Evolutionary conservation across 2,797 vertebrate species (phyloP), one percentile per base, ranked within the genome.

Genomic region (Aselliscus stoliczkanus): DNA sequence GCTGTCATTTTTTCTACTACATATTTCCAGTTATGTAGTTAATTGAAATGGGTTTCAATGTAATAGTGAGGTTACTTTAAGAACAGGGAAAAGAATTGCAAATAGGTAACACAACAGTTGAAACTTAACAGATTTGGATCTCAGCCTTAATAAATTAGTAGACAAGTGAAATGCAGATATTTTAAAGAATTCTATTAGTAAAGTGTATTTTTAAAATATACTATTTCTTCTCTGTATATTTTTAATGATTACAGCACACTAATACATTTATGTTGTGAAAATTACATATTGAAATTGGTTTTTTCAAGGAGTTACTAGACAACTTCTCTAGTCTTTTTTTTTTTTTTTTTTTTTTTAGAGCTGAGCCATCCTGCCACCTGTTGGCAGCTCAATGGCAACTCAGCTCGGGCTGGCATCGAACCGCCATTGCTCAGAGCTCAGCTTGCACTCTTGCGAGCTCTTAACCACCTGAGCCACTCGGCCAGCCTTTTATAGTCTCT

Each of bases 111-210:
- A 31, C 47, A 70, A 82, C 14, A 81, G 39, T 84, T 92, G 34
- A 76, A 87, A 86, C 47, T 82, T 83, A 47, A 70, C 23, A 70
- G 27, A 80, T 96, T 76, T 82, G n/a, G 5, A 65, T 77, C 23
- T 39, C 85, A 90, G 42, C 14, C 64, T 90, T 58, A 87, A 86
- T 93, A 56, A 90, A 47, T 90, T 90, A 72, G 42, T 64, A 72
- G 27, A 47, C 25, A 7, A 21, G 31, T 58, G 23, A 82, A 85
- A 90, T 81, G 17, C 10, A n/a, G 25, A 12, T 17, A 47, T 4
- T 93, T 96, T n/a, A 39, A 70, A 64, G 27, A 89, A 75, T 81
- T 94, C 84, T 31, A 62, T 76, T 77, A 64, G 70, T 70, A 64
- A 54, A 60, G 18, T 69, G 76, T 95, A 82, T 69, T 92, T 88